phyloP scores from a whole-genome alignment of 2,113 vertebrate species.

The Chaenocephalus aceratus region DNA sequence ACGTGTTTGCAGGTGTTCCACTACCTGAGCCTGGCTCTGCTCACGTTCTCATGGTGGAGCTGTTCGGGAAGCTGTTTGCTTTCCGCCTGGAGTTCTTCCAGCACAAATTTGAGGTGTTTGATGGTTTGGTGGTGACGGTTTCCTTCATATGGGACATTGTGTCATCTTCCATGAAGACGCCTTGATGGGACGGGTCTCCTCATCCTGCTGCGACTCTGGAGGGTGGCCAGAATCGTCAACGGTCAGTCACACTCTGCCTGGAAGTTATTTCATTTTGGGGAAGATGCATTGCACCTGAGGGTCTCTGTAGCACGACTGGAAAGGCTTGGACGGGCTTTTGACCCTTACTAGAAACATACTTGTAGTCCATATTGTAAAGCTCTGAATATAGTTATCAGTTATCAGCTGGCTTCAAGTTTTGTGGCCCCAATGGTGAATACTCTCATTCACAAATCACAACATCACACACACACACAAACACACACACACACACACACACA shows the following conservation, averaged over 20 bases:
- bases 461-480: no score
- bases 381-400: no score
- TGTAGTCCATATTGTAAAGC: no score
- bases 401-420: no score
- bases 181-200: constrained; percentile 90
- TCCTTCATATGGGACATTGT: constrained; percentile 92
- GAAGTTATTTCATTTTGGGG: neutral
- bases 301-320: neutral
- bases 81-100: constrained; percentile 92
- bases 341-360: neutral
- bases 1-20: constrained; percentile 89
- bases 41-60: constrained; percentile 92
- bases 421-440: no score
- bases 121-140: constrained; percentile 88
- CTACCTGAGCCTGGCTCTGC: constrained; percentile 90
- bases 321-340: neutral
- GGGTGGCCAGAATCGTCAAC: constrained; percentile 95
- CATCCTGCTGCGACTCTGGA: constrained; percentile 95
- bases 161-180: constrained; percentile 87
- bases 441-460: no score
- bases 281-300: no score
- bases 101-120: constrained; percentile 97
- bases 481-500: no score
- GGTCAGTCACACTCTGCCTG: constrained; percentile 77
- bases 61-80: constrained; percentile 89